Base-by-base conservation (phyloP, 2,888 invertebrate species). In the Macrophya annulata region DNA sequence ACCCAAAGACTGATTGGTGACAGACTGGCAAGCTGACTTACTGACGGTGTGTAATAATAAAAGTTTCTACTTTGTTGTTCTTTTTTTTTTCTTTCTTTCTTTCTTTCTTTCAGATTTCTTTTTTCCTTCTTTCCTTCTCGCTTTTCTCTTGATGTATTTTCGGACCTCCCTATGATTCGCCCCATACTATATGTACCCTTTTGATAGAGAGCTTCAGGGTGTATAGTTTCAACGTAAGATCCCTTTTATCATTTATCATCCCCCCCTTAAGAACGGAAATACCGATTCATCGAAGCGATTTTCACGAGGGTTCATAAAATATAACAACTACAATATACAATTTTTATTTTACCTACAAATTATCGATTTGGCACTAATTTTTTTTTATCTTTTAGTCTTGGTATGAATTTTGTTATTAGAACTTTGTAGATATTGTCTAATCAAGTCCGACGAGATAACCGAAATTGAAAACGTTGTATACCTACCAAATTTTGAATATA, bases 1-100 rank as follows among this genome's bases (percentile, higher is more conserved):
- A 21, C 72, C 84, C 48, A 37, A 59, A 65, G 65, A 40, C 31
- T 51, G 79, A 51, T 51, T 51, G 51, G 79, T 51, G 48, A 79
- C 51, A 37, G 79, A 21, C 31, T 59, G 79, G 37, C 51, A 37
- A 25, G 31, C 37, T 55, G 68, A 68, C 68, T 68, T 17, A 68
- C 25, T 62, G 62, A 25, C 62, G 25, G 62, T 62, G 8, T 31
- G 68, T 68, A 68, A 68, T 68, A 68, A 68, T 17, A 68, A 37
- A 68, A 31, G 68, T 68, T 37, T 62, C 25, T 21, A 25, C 21
- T 21, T 25, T 62, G 6, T 25, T 59, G 9, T 59, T 10, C 25
- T 3, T 25, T 2, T 25, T 62, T 68, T 59, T 17, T 62, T 62
- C 10, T n/a, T 62, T 25, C 62, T 1, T 51, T 3, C 55, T n/a